phyloP scores from a whole-genome alignment of 2,113 vertebrate species.

The Cairina moschata region DNA sequence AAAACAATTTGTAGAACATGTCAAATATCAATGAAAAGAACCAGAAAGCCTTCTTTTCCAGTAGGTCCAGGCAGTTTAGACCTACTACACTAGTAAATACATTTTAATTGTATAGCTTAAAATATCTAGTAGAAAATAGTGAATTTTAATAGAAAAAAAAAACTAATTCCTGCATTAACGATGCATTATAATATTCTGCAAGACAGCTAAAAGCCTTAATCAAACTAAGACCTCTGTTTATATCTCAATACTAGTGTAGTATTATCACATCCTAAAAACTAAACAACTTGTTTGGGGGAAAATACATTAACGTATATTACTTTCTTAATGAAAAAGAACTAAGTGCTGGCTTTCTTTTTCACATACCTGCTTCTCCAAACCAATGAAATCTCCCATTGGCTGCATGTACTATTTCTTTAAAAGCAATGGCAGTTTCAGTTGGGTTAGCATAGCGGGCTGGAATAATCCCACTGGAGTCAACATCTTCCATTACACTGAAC shows the following conservation, averaged over 20 bases:
- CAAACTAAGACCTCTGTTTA: background rate
- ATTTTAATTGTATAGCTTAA: background rate
- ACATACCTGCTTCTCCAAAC: constrained; percentile 82
- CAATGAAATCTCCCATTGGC: constrained; percentile 82
- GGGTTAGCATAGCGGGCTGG: constrained; percentile 62
- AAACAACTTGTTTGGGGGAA: background rate
- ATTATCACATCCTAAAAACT: background rate
- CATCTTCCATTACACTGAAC: constrained; percentile 42
- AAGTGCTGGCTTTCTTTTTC: background rate
- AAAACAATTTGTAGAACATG: background rate
- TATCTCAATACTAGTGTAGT: background rate
- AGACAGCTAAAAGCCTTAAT: background rate
- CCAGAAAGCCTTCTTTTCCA: background rate
- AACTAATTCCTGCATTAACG: background rate
- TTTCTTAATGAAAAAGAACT: background rate
- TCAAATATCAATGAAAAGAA: background rate
- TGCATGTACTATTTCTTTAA: constrained; percentile 66
- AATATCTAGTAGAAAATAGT: background rate
- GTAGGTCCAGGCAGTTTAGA: background rate
- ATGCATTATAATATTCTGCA: background rate
- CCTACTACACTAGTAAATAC: background rate
- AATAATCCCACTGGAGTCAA: background rate
- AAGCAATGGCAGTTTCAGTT: constrained; percentile 43
- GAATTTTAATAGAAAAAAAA: background rate
- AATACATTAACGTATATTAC: background rate